Conservation (phyloP, 2,888 invertebrate species). For the Thera obeliscata region DNA sequence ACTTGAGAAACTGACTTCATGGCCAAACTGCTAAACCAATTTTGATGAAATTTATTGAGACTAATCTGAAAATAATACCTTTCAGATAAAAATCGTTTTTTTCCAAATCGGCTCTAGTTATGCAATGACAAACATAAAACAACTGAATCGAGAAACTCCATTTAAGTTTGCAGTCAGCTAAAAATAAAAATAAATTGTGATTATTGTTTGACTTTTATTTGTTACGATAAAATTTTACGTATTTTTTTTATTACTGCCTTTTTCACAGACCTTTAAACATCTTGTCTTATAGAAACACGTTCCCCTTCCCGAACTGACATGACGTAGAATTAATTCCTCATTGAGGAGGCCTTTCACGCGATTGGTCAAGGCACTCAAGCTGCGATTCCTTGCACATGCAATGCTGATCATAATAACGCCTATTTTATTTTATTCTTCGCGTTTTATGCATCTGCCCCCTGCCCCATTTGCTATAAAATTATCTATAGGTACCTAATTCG, state of each 20-base stretch:
- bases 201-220: not conserved
- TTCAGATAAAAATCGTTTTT: too few species aligned
- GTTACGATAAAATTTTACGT: not conserved
- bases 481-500: constrained; percentile 34
- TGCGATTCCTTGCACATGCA: constrained; percentile 63
- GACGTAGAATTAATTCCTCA: constrained; percentile 62
- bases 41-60: too few species aligned
- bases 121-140: not conserved
- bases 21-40: too few species aligned
- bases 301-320: constrained; percentile 38
- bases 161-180: too few species aligned
- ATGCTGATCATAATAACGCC: constrained; percentile 75
- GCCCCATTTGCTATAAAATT: constrained; percentile 39
- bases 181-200: not conserved
- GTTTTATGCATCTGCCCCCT: constrained; percentile 73
- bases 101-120: too few species aligned
- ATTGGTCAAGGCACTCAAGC: constrained; percentile 75
- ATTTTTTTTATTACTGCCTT: not conserved
- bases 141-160: not conserved
- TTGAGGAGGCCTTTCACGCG: constrained; percentile 41
- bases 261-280: constrained; percentile 1
- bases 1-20: too few species aligned
- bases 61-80: too few species aligned
- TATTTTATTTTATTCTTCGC: constrained; percentile 58
- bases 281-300: constrained; percentile 48